A percentile compares a stretch with the other conserved stretches of the same genome.
Conservation (phyloP, 1,140 invertebrate species). For the Nasonia vitripennis region DNA sequence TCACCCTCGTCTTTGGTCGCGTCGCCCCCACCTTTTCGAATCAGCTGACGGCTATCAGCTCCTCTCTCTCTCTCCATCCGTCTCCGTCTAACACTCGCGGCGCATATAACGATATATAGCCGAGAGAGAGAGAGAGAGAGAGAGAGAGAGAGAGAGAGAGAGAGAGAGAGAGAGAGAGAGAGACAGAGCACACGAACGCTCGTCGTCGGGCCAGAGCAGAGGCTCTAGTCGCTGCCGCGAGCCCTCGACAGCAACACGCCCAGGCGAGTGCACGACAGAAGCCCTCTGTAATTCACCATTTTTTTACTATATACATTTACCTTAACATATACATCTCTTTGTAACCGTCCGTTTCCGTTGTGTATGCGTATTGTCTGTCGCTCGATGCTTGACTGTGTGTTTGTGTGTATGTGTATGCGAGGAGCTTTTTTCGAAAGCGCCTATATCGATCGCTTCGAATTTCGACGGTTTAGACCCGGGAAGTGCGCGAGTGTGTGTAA, state of each 20-base stretch:
- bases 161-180: slow-evolving; percentile 50
- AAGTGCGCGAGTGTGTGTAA: background rate
- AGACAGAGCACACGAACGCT: background rate
- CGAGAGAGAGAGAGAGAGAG: slow-evolving; percentile 50
- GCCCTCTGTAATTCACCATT: slow-evolving; percentile 48
- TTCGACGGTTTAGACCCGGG: background rate
- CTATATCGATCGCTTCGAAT: background rate
- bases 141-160: slow-evolving; percentile 40
- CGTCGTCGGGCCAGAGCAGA: background rate
- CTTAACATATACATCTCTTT: background rate
- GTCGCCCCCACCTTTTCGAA: slow-evolving; percentile 39
- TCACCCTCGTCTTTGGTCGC: background rate
- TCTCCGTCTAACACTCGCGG: slow-evolving; percentile 20
- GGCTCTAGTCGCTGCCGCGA: slow-evolving; percentile 63
- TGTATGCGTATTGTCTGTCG: background rate
- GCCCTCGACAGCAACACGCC: slow-evolving; percentile 63
- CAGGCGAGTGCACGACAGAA: slow-evolving; percentile 58
- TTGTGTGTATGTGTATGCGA: background rate
- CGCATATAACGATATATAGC: too few species aligned
- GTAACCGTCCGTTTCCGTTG: slow-evolving; percentile 1
- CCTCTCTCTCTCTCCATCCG: background rate
- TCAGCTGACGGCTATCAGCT: slow-evolving; percentile 62
- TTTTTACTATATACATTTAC: slow-evolving; percentile 31
- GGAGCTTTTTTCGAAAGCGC: too few species aligned
- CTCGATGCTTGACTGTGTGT: background rate